Evolutionary conservation across 2,113 vertebrate species (phyloP).

Genomic region (Eurystomus gularis): DNA sequence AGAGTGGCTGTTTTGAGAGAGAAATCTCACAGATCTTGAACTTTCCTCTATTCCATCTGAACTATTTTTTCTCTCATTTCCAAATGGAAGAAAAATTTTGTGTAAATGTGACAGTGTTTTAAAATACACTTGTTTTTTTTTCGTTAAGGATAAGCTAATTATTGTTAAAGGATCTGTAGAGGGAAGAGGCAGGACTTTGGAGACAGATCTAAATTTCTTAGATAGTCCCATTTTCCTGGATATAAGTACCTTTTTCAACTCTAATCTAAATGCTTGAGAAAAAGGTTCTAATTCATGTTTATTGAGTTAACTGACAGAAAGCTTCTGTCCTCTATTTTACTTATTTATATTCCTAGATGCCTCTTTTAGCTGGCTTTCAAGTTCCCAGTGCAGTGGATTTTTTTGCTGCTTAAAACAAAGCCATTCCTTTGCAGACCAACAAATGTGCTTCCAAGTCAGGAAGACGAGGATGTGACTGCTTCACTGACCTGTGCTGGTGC

Average conservation of each 20-base stretch:
- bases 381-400: background rate
- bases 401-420: background rate
- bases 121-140: background rate
- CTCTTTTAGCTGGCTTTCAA: background rate
- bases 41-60: background rate
- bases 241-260: background rate
- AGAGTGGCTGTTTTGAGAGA: background rate
- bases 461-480: background rate
- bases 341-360: background rate
- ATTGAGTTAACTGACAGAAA: background rate
- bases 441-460: background rate
- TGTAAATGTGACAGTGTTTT: background rate
- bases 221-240: background rate
- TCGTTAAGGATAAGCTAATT: background rate
- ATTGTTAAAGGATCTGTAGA: background rate
- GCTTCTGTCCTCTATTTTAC: background rate
- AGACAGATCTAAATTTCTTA: background rate
- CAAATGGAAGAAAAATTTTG: fast-evolving
- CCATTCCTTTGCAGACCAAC: background rate
- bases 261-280: background rate
- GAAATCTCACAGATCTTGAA: background rate
- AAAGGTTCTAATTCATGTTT: background rate
- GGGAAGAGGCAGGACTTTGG: background rate
- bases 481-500: background rate
- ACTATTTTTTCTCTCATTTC: background rate